Base-by-base conservation (phyloP, 2,888 invertebrate species). In the Drosophila monieri region DNA sequence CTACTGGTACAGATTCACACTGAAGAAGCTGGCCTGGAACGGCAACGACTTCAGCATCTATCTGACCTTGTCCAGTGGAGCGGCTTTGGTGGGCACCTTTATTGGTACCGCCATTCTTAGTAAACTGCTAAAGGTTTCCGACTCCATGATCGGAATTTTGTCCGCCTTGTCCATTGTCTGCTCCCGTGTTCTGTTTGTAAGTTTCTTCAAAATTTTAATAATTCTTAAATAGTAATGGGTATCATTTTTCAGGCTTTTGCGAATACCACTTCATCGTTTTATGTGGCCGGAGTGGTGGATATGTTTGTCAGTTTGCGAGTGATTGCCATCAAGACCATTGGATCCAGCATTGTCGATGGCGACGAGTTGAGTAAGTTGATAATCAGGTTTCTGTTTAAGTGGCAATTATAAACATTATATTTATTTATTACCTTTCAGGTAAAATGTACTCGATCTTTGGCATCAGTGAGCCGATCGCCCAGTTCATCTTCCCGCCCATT, bases 41-140 rank as follows among this genome's bases (percentile, higher is more conserved):
- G 92, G 91, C 47, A 89, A 90, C 53, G 85, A 90, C 37, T 90
- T 81, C 49, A 90, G 91, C 43, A 84, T 90, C 35, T 91, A 88
- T 46, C 73, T 76, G 4, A 91, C 91, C 2, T 86, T 91, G 49
- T 85, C 87, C 1, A 89, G 91, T 2, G 88, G 88, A 0, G 76
- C 89, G 2, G 86, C 89, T 8, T 72, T 91, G 39, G 66, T 88
- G 83, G 91, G 92, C 14, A 92, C 92, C 5, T 90, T 91, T 18
- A 81, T 92, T 65, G 91, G 91, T 48, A 91, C 91, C 0, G 90
- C 90, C 2, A 80, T 91, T 10, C 76, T 92, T 2, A 91, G 91
- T 67, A 91, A 91, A 72, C 10, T 89, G 14, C 54, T 91, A 0
- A 90, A 90, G 39, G 83, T 91, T 18, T 77, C 89, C 0, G 91